Evolutionary conservation across 2,888 invertebrate genomes (phyloP).

Genomic region (Luperina nickerlii): DNA sequence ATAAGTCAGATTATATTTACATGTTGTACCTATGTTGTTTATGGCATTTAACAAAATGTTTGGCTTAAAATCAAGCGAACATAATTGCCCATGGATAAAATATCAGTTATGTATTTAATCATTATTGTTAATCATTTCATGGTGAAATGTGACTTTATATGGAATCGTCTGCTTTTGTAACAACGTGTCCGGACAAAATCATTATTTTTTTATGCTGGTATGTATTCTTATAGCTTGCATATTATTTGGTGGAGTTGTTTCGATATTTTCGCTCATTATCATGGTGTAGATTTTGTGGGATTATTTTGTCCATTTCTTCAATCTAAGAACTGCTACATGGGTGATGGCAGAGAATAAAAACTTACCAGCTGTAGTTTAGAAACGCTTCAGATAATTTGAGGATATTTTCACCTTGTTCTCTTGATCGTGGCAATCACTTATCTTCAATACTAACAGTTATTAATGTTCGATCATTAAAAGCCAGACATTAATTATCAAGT

Average conservation of each 20-base stretch:
- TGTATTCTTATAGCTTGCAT: slow-evolving; percentile 1
- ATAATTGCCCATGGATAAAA: neutral
- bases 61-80: neutral
- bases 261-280: neutral
- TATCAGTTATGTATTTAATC: neutral
- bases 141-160: neutral
- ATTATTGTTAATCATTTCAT: slow-evolving; percentile 4
- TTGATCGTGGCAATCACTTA: neutral
- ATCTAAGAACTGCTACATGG: neutral
- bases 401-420: slow-evolving; percentile 2
- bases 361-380: neutral
- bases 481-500: neutral
- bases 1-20: neutral
- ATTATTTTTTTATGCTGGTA: slow-evolving; percentile 1
- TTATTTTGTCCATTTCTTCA: neutral
- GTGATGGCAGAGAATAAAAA: neutral
- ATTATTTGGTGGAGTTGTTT: neutral
- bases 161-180: slow-evolving; percentile 6
- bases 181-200: neutral
- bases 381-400: neutral
- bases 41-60: neutral
- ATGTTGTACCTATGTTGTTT: neutral
- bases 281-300: neutral
- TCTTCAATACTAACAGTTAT: slow-evolving; percentile 6
- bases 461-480: slow-evolving; percentile 16